Evolutionary conservation across 2,113 vertebrate species (phyloP).

Genomic region (Engystomops pustulosus): DNA sequence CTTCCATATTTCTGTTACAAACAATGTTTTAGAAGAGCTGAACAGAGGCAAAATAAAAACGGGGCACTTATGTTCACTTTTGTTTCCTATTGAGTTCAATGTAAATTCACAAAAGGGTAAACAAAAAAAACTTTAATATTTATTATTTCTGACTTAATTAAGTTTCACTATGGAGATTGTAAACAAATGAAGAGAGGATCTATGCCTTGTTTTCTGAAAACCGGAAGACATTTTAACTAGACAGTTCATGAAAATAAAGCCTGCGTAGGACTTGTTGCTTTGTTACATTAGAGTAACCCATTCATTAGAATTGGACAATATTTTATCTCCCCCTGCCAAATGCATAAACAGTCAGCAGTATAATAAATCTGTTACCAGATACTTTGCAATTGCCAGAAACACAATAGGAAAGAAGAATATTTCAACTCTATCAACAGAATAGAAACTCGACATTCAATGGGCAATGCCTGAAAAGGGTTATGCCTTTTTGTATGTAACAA

Average conservation of each 20-base stretch:
- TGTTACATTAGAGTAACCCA: conserved; percentile 31
- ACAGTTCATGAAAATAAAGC: conserved; percentile 5
- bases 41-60: no score
- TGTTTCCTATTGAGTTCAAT: no score
- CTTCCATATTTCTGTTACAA: no score
- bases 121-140: not conserved
- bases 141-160: not conserved
- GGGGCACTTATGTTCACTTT: no score
- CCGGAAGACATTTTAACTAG: conserved; percentile 17
- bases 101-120: no score
- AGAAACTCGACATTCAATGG: not conserved
- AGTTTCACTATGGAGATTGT: not conserved
- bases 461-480: not conserved
- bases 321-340: conserved; percentile 29
- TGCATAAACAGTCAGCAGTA: conserved; percentile 22
- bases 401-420: not conserved
- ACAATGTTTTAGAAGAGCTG: no score
- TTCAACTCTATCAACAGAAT: not conserved
- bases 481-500: not conserved
- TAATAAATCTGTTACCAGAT: conserved; percentile 35
- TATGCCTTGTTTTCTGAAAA: conserved; percentile 29
- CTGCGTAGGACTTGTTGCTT: not conserved
- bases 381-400: conserved; percentile 13
- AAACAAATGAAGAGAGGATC: not conserved
- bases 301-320: conserved; percentile 53